Conservation (phyloP, 1,140 invertebrate genomes). For the Copidosoma floridanum region DNA sequence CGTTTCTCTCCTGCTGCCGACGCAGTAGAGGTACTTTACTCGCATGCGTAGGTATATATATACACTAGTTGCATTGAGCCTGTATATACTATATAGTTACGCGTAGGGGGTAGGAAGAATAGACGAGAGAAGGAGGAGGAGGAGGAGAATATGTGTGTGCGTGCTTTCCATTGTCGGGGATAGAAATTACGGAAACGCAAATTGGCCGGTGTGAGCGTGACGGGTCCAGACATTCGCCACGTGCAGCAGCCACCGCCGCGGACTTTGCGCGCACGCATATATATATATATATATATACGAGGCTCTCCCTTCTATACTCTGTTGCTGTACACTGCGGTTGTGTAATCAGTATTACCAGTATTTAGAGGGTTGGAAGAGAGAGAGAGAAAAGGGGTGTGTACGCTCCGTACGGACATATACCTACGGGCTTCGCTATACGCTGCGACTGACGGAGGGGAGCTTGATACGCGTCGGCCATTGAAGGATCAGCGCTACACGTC, state of each 20-base stretch:
- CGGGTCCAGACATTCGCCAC: conserved; percentile 51
- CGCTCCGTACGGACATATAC: no score
- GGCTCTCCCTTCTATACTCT: no score
- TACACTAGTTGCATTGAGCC: background rate
- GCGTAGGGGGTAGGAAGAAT: no score
- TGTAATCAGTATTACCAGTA: conserved; percentile 53
- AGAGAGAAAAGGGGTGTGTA: background rate
- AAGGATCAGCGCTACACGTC: no score
- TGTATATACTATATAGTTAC: background rate
- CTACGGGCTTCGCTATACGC: no score
- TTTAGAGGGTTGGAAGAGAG: conserved; percentile 3
- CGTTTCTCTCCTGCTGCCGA: background rate
- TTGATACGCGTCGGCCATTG: no score
- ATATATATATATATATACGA: no score
- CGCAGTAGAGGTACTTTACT: no score
- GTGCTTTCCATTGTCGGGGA: conserved; percentile 43
- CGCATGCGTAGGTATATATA: background rate
- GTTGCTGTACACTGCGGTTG: conserved; percentile 39
- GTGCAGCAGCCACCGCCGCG: conserved; percentile 41
- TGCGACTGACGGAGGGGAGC: no score
- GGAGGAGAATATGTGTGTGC: conserved; percentile 4
- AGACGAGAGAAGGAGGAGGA: background rate
- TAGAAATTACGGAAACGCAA: conserved; percentile 55
- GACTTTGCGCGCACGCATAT: background rate
- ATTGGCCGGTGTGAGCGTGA: conserved; percentile 56